Evolutionary conservation across 2,888 invertebrate species (phyloP).

Genomic region (Octodonta nipae): DNA sequence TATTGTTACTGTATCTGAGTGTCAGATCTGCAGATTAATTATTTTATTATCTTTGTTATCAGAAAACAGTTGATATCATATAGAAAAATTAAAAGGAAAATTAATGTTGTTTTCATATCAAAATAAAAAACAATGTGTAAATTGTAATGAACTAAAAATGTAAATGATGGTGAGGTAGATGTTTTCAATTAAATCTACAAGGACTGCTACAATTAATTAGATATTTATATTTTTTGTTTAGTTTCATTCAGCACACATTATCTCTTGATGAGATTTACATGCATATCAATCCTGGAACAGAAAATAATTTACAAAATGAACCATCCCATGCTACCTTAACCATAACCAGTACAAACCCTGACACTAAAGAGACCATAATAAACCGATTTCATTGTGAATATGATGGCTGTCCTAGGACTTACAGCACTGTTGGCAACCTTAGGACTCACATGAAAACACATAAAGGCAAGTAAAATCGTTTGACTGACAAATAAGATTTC

Average conservation of each 20-base stretch:
- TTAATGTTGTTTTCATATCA: too few relatives aligned
- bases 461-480: slow-evolving; percentile 71
- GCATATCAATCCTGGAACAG: slow-evolving; percentile 51
- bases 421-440: slow-evolving; percentile 87
- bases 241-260: slow-evolving; percentile 55
- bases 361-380: slow-evolving; percentile 38
- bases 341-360: slow-evolving; percentile 48
- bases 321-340: slow-evolving; percentile 55
- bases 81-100: too few relatives aligned
- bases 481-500: not conserved
- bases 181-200: too few relatives aligned
- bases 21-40: too few relatives aligned
- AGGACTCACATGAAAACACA: slow-evolving; percentile 92
- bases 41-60: too few relatives aligned
- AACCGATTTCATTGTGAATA: slow-evolving; percentile 77
- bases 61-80: too few relatives aligned
- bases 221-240: slow-evolving; percentile 33
- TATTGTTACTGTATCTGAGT: too few relatives aligned
- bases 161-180: too few relatives aligned
- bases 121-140: too few relatives aligned
- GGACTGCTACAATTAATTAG: too few relatives aligned
- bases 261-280: slow-evolving; percentile 56
- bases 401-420: slow-evolving; percentile 74
- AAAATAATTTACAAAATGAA: slow-evolving; percentile 49
- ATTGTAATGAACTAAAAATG: too few relatives aligned